Percentiles rank a stretch among this genome's conserved stretches.
Conservation (phyloP, 2,113 vertebrate species). For the Symphodus melops region DNA sequence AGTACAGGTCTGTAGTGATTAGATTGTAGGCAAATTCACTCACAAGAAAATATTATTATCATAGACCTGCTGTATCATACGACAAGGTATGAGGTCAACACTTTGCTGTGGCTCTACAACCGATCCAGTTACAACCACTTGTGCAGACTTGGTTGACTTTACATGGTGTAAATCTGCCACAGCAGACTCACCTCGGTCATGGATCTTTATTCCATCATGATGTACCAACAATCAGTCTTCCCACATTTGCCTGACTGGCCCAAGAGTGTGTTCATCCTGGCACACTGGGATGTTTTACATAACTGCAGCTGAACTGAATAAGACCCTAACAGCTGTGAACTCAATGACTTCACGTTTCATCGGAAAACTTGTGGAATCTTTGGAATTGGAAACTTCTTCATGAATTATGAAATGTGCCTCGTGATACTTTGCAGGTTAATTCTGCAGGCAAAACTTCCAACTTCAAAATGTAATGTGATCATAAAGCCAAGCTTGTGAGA, state of each 20-base stretch:
- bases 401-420: slow-evolving; percentile 14
- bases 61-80: background rate
- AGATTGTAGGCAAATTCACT: background rate
- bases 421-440: background rate
- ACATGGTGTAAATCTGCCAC: background rate
- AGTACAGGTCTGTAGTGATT: background rate
- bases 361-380: slow-evolving; percentile 16
- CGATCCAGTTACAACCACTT: background rate
- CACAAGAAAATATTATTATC: background rate
- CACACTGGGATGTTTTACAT: slow-evolving; percentile 50
- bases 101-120: background rate
- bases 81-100: background rate
- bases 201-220: slow-evolving; percentile 6
- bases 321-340: slow-evolving; percentile 67
- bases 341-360: slow-evolving; percentile 62
- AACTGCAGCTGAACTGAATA: slow-evolving; percentile 39
- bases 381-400: slow-evolving; percentile 12
- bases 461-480: background rate
- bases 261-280: slow-evolving; percentile 52
- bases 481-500: background rate
- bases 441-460: background rate
- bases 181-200: slow-evolving; percentile 26
- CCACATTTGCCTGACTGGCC: slow-evolving; percentile 59
- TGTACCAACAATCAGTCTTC: slow-evolving; percentile 39
- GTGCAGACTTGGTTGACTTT: background rate